Evolutionary conservation across 2,113 vertebrate species (phyloP), one percentile per base, ranked within the genome.

Genomic region (Atherinomorus stipes): DNA sequence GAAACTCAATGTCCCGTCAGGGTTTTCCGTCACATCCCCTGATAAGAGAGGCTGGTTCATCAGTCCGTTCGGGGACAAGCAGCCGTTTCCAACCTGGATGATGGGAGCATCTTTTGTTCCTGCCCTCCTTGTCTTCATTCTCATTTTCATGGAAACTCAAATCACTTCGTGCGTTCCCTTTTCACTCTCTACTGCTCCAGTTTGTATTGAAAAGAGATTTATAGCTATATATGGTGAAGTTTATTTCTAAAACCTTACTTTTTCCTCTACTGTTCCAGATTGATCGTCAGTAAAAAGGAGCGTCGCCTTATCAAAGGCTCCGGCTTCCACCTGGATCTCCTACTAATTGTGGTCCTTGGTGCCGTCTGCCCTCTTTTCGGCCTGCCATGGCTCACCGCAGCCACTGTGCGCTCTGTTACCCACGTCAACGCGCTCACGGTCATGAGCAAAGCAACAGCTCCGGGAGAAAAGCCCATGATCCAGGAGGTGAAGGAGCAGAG

Each of bases 111-210:
- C 97, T 0, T 90, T 96, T 10, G 94, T 98, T n/a, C 98, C 98
- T 0, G 98, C 98, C 5, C 93, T 99, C 21, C 93, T 99, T 15
- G 97, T 99, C 83, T 98, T 99, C 90, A 99, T 99, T 88, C 95
- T 99, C 70, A 99, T 99, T 90, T 99, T 99, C 89, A 99, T 99
- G 97, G 98, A 99, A 92, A 98, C 98, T 3, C 98, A 99, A 82
- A 99, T 99, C 82, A 99, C 98, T 1, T 97, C 97, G 98, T 99
- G 91, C 92, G 98, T 94, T 37, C 25, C 12, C 7, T 25, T 51
- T 11, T 2, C 18, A 3, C 7, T 16, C 0, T 58, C 15, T 25
- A 66, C 15, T 52, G 13, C 25, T 23, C 0, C 67, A n/a, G 22
- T 49, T 12, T 40, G 19, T 16, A 42, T 15, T 7, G 18, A 4